Evolutionary conservation across 30 jellyfish, hydroid and myxozoan genomes (phyloP).

Genomic region (Rhopilema esculentum): DNA sequence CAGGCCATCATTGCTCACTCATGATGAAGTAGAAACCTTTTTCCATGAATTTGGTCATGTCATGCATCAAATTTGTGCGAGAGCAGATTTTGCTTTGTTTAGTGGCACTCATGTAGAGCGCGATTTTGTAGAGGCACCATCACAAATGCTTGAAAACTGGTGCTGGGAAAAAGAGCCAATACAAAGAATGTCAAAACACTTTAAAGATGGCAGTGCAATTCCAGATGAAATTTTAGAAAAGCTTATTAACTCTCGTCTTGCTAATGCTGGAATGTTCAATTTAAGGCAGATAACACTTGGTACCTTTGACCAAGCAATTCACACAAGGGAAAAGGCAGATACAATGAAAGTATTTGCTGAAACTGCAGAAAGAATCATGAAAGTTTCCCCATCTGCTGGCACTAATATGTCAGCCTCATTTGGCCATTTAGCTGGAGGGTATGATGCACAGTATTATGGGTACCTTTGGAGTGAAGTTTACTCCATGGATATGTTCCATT

Average conservation of each 20-base stretch:
- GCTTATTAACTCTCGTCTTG: conserved; percentile 83
- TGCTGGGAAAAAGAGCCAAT: conserved; percentile 95
- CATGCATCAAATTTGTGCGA: conserved; percentile 94
- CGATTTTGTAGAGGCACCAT: conserved; percentile 98
- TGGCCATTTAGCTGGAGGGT: conserved; percentile 98
- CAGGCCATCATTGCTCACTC: conserved; percentile 85
- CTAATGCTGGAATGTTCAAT: conserved; percentile 92
- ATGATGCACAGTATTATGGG: conserved; percentile 97
- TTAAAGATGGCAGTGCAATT: conserved; percentile 84
- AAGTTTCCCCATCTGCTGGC: conserved; percentile 74
- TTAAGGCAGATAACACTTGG: conserved; percentile 87
- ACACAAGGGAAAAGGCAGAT: conserved; percentile 78
- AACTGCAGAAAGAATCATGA: conserved; percentile 75
- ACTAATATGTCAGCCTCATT: conserved; percentile 95
- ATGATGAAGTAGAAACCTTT: conserved; percentile 95
- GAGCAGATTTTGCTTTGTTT: conserved; percentile 85
- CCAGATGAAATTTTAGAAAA: conserved; percentile 89
- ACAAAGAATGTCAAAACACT: conserved; percentile 85
- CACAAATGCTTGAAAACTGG: conserved; percentile 99
- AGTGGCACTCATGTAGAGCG: conserved; percentile 99
- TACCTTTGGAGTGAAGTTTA: conserved; percentile 98
- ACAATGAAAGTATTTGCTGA: conserved; percentile 75
- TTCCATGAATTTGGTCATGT: conserved; percentile 99
- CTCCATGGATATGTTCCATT: conserved; percentile 94
- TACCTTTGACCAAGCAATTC: conserved; percentile 84